Evolutionary conservation across 2,797 vertebrate species (phyloP).

Genomic region (Mus spretus): DNA sequence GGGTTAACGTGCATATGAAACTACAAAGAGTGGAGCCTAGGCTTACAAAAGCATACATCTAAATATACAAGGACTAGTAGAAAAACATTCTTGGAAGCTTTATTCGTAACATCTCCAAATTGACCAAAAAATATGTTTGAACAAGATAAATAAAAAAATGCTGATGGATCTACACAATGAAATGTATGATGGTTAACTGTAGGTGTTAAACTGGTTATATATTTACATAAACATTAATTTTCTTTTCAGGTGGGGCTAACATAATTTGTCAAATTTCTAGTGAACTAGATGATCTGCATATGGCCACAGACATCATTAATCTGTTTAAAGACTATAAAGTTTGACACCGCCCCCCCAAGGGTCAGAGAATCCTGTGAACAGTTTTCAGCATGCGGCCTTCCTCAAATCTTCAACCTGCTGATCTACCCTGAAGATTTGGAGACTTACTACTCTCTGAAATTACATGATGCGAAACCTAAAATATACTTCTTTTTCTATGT

Average conservation of each 20-base stretch:
- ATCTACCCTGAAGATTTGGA: background rate
- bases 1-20: background rate
- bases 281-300: background rate
- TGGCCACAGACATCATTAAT: background rate
- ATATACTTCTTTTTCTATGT: background rate
- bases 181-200: background rate
- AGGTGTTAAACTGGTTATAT: background rate
- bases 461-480: background rate
- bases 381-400: background rate
- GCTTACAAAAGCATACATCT: background rate
- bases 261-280: background rate
- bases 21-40: background rate
- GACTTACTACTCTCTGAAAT: background rate
- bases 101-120: background rate
- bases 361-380: background rate
- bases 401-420: too few species aligned
- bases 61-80: background rate
- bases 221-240: background rate
- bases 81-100: background rate
- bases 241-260: background rate
- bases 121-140: background rate
- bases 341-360: too few species aligned
- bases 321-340: background rate
- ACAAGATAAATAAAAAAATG: background rate
- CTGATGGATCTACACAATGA: background rate